Percentiles rank a stretch among this genome's conserved stretches.
Conservation (phyloP, 2,888 invertebrate genomes). For the Cataglyphis rosenhaueri region DNA sequence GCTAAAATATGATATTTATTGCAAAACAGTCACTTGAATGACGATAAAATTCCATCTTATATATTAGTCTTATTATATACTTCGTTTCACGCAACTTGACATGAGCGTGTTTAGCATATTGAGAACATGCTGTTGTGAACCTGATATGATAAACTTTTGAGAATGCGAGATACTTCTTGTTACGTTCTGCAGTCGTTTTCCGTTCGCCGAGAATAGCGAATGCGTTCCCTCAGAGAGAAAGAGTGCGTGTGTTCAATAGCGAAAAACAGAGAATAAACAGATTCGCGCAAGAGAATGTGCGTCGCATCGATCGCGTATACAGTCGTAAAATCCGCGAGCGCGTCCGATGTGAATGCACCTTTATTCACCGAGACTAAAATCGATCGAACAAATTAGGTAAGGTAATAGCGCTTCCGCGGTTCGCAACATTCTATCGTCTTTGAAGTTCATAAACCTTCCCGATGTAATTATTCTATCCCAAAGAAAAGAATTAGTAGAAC, state of each 20-base stretch:
- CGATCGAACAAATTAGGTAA: constrained; percentile 74
- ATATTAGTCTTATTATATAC: constrained; percentile 4
- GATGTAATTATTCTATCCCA: not conserved
- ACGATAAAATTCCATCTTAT: not conserved
- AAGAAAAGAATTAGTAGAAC: not conserved
- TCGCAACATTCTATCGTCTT: constrained; percentile 51
- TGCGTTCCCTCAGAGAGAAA: constrained; percentile 71
- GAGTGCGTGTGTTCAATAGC: constrained; percentile 76
- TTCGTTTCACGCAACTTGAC: not conserved
- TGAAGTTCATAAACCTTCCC: constrained; percentile 13
- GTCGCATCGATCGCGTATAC: constrained; percentile 18
- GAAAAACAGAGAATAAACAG: constrained; percentile 59
- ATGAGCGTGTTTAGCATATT: constrained; percentile 4
- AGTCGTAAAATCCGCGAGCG: constrained; percentile 33
- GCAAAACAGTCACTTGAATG: not conserved
- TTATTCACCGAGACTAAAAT: constrained; percentile 70
- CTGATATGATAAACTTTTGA: not conserved
- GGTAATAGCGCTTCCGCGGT: constrained; percentile 74
- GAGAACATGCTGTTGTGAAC: not conserved
- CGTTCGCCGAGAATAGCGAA: constrained; percentile 41
- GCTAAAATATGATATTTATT: not conserved
- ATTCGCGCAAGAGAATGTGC: constrained; percentile 54
- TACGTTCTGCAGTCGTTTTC: constrained; percentile 35
- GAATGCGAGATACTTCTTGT: not conserved
- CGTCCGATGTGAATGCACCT: constrained; percentile 68